phyloP scores from a whole-genome alignment of 2,113 vertebrate genomes.

The Morone chrysops region DNA sequence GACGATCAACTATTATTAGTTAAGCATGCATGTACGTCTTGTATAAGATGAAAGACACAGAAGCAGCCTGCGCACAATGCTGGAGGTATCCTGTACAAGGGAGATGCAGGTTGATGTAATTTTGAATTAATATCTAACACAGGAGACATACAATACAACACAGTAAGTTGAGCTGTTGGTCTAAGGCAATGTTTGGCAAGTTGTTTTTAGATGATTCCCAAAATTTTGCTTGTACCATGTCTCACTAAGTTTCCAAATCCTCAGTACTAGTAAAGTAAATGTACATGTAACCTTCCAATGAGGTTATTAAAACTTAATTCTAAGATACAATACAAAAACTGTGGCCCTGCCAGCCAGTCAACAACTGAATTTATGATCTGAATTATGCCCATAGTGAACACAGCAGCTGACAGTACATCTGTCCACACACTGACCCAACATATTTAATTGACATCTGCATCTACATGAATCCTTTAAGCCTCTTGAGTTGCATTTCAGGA shows the following conservation, averaged over 20 bases:
- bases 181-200: background rate
- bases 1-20: background rate
- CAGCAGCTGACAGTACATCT: background rate
- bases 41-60: slow-evolving; percentile 10
- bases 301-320: background rate
- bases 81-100: slow-evolving; percentile 1
- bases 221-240: background rate
- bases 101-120: background rate
- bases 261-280: background rate
- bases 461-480: background rate
- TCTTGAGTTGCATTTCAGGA: background rate
- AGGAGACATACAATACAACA: background rate
- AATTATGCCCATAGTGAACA: background rate
- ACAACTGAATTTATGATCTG: background rate
- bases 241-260: background rate
- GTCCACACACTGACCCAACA: background rate
- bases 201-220: background rate
- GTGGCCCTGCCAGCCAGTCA: background rate
- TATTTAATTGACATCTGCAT: background rate
- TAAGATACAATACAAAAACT: background rate
- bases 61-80: background rate
- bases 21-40: background rate
- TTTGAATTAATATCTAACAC: background rate
- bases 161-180: background rate
- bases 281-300: background rate